These are phyloP conservation scores for Sphaerolaimus hirsutus DNA, from an alignment of 2,888 invertebrate genomes.

Conservation along the genomic window DNA sequence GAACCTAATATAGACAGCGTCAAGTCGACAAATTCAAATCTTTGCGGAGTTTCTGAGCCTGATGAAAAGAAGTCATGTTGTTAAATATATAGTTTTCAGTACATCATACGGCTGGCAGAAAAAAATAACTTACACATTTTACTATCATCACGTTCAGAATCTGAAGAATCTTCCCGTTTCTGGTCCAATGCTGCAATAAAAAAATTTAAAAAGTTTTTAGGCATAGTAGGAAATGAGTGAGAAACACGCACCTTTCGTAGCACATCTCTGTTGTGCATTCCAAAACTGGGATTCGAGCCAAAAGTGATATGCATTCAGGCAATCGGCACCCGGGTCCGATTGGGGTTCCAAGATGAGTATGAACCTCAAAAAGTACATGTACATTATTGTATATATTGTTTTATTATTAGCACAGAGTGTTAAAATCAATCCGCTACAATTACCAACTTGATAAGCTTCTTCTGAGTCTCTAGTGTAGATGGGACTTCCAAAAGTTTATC, in stretches of 20 bases:
- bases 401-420: too few species aligned
- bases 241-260: conserved; percentile 6
- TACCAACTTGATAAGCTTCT: conserved; percentile 22
- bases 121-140: background rate
- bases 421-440: too few species aligned
- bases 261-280: conserved; percentile 31
- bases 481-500: conserved; percentile 67
- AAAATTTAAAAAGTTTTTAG: too few species aligned
- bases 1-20: conserved; percentile 48
- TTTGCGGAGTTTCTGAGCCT: conserved; percentile 34
- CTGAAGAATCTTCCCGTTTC: too few species aligned
- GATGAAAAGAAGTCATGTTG: background rate
- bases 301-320: conserved; percentile 55
- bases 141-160: too few species aligned
- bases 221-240: too few species aligned
- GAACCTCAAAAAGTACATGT: conserved; percentile 26
- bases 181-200: too few species aligned
- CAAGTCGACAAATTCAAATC: conserved; percentile 53
- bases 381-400: background rate
- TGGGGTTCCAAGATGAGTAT: conserved; percentile 48
- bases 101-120: background rate
- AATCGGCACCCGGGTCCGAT: conserved; percentile 88
- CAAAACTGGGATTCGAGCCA: conserved; percentile 46
- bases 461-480: conserved; percentile 72
- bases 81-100: too few species aligned